phyloP scores from a whole-genome alignment of 2,113 vertebrate genomes.

The Lycaon pictus region DNA sequence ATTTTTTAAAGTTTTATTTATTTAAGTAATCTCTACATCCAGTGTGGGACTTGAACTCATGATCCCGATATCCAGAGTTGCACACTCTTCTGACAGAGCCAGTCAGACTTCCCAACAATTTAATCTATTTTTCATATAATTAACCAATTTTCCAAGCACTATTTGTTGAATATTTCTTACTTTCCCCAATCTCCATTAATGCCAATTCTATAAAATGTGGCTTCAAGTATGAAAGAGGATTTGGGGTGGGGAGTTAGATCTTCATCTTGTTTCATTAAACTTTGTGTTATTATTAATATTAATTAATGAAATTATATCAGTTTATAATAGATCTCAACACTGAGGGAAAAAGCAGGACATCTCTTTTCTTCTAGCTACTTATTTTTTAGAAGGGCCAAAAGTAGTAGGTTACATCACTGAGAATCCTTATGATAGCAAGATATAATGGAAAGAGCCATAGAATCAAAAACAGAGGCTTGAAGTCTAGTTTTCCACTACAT shows the following conservation, averaged over 20 bases:
- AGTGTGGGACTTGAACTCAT: background rate
- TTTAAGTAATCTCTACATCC: background rate
- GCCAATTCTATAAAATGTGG: background rate
- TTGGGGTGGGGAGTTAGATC: no score
- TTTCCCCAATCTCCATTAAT: rapidly evolving
- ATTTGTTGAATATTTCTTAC: rapidly evolving
- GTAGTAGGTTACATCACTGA: rapidly evolving
- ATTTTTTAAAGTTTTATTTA: background rate
- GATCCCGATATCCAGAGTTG: background rate
- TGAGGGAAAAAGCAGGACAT: background rate
- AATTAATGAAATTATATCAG: background rate
- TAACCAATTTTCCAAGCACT: background rate
- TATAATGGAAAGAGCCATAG: rapidly evolving
- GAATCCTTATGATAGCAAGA: rapidly evolving
- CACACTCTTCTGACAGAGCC: background rate
- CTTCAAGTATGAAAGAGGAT: rapidly evolving
- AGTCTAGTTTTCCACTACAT: background rate
- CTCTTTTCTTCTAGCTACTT: background rate
- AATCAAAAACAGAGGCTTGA: background rate
- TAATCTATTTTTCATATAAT: background rate
- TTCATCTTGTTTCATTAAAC: background rate
- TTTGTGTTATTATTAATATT: background rate
- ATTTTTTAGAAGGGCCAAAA: background rate
- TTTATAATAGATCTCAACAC: background rate
- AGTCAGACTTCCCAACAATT: background rate